These are phyloP conservation scores for Lutraria rhynchaena DNA, from an alignment of 1,140 invertebrate species.

Conservation along the genomic window DNA sequence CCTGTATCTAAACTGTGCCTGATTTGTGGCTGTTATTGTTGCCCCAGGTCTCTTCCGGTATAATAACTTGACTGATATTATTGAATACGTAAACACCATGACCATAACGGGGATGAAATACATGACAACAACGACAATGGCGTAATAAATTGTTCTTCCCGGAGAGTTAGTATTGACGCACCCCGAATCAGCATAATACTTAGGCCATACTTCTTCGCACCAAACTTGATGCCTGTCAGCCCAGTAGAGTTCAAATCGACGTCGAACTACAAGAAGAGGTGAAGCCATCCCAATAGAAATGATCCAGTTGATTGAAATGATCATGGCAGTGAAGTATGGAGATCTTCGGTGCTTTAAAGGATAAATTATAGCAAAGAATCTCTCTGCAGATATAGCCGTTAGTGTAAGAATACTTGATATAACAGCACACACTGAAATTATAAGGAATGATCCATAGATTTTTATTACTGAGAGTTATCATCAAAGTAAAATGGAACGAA, in stretches of 20 bases:
- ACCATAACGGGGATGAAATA: conserved; percentile 82
- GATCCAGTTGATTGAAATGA: conserved; percentile 82
- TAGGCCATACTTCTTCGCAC: conserved; percentile 75
- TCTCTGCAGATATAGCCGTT: conserved; percentile 83
- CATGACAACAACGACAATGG: conserved; percentile 78
- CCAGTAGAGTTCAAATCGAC: conserved; percentile 70
- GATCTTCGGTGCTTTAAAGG: conserved; percentile 71
- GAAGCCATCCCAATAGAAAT: conserved; percentile 77
- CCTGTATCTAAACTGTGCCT: conserved; percentile 69
- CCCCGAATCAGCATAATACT: conserved; percentile 59
- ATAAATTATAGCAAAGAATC: conserved; percentile 79
- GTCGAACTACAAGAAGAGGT: conserved; percentile 78
- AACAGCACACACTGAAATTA: conserved; percentile 79
- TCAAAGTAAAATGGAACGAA: too few relatives aligned
- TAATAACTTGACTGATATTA: conserved; percentile 78
- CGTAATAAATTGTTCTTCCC: conserved; percentile 78
- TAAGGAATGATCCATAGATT: neutral
- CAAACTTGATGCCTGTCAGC: conserved; percentile 73
- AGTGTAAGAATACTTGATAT: conserved; percentile 83
- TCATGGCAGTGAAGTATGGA: conserved; percentile 63
- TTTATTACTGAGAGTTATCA: neutral
- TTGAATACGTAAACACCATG: conserved; percentile 81
- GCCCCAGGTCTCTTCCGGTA: conserved; percentile 63
- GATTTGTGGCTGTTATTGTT: conserved; percentile 56
- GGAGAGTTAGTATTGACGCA: conserved; percentile 59